Evolutionary conservation across 2,888 invertebrate genomes (phyloP), one percentile per base, ranked within the genome.

Genomic region (Phania funesta): DNA sequence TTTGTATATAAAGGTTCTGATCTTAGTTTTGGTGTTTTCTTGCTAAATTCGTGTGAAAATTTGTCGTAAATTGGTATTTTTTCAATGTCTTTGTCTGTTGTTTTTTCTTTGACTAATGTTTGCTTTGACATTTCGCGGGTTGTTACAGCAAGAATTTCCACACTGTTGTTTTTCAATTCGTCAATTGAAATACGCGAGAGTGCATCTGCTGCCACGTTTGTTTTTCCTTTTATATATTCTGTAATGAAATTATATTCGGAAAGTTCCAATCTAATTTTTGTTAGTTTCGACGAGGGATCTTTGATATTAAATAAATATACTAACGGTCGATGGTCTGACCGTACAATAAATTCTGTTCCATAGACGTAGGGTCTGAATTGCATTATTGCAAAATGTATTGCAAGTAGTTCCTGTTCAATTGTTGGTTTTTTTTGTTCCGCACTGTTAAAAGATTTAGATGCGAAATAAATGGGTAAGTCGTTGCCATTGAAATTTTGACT

Each of bases 301-400:
- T 26, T n/a, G 3, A 26, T 26, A 6, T 6, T 26, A 26, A 26
- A 26, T 5, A 26, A 6, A 26, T 26, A 87, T 0, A 85, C 35
- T 32, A 87, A 58, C 1, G 67, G 67, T 52, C 38, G 13, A 9
- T 54, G 52, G 11, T 67, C 67, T 26, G 67, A 67, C 9, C 38
- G 29, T 29, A 29, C 29, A 9, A 60, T 52, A 71, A 86, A 86
- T 46, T 75, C 32, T 20, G 48, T 83, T 6, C 80, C 84, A 38
- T 83, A n/a, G n/a, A n/a, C n/a, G n/a, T n/a, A 83, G 22, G 84
- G 80, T 58, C 56, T 48, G 68, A 85, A 87, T 54, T 86, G 77
- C 29, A 29, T 29, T 29, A 29, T 29, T 29, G 29, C 29, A 29
- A 29, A 29, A 29, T 29, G 29, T 29, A 73, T 62, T 16, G 73